Evolutionary conservation across 1,140 invertebrate genomes (phyloP), one percentile per base, ranked within the genome.

Genomic region (Drosophila kikkawai): DNA sequence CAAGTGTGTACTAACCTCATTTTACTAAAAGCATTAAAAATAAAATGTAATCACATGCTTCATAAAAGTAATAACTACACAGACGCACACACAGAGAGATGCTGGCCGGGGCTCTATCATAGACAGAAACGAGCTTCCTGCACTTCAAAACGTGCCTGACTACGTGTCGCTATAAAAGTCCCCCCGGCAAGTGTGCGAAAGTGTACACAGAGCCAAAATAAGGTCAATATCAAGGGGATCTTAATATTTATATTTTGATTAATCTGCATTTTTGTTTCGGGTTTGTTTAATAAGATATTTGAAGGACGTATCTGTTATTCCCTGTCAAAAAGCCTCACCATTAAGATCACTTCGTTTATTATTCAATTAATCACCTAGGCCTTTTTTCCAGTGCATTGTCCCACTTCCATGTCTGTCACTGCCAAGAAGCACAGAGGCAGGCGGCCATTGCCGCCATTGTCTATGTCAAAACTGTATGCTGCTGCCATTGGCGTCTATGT

Each of bases 1-100:
- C 85, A 90, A 90, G 85, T 90, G 85, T 90, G 79, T 85, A 90
- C 85, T 90, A 90, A 90, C 85, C 85, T 90, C 85, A 90, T 90
- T 90, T 90, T 84, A 85, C 85, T 90, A 90, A 90, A 90, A 90
- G 85, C 85, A 90, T 90, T 90, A 90, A 90, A 90, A 90, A 90
- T 90, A 90, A 90, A 90, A 90, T 90, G 85, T 90, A 90, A 90
- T 90, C 85, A 90, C 85, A 90, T 90, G 85, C 85, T 90, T 90
- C 85, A 90, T 90, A 90, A 90, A 90, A 90, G 84, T 88, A 90
- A 90, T 90, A 86, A 87, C 79, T 82, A 77, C 76, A 77, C 79
- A 79, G 63, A 82, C 66, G 67, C 75, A 56, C 44, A 76, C 47
- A 56, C 44, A 70, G 42, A 34, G 32, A 26, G 22, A 56, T 11